Evolutionary conservation across 2,888 invertebrate genomes (phyloP), one percentile per base, ranked within the genome.

Genomic region (Eledona agricola): DNA sequence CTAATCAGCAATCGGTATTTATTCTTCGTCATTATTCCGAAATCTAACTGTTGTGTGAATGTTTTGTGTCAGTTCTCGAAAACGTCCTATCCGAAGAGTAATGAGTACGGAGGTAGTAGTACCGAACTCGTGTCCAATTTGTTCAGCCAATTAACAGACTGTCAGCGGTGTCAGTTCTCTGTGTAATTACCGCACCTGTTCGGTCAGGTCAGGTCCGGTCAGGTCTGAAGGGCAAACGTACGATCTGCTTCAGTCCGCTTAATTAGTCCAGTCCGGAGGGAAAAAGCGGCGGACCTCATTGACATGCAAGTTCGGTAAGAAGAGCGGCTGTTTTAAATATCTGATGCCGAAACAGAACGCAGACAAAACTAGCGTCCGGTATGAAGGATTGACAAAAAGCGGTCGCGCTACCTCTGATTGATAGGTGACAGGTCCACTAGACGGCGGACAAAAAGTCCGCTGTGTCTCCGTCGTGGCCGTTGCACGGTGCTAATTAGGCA

Each of bases 341-440:
- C 58, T 50, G 66, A 65, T 65, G 67, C 65, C 66, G 64, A 64
- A 63, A 63, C 60, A 60, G 51, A 59, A 51, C 63, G 58, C 64
- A 67, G 67, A 68, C 69, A 67, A 71, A 72, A 70, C 72, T 72
- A 74, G 72, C 71, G 72, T 71, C 70, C 72, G 71, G 74, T 74
- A 75, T 74, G 74, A 74, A 71, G 71, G 71, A 70, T 74, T 76
- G 76, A 76, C 76, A 76, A 76, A 76, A 76, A 76, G 76, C 70
- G 74, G 76, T 75, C 74, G 71, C 75, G 72, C 73, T 71, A 63
- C 72, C 67, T 67, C 72, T 76, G 76, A 77, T 77, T 77, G 76
- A 77, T 77, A 76, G 75, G 75, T 77, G 76, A 76, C 76, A 75
- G 74, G 66, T 64, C 67, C 72, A 66, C 73, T 73, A 74, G 75